Evolutionary conservation across 1,140 invertebrate genomes (phyloP).

Genomic region (Scaptomyza pallida): DNA sequence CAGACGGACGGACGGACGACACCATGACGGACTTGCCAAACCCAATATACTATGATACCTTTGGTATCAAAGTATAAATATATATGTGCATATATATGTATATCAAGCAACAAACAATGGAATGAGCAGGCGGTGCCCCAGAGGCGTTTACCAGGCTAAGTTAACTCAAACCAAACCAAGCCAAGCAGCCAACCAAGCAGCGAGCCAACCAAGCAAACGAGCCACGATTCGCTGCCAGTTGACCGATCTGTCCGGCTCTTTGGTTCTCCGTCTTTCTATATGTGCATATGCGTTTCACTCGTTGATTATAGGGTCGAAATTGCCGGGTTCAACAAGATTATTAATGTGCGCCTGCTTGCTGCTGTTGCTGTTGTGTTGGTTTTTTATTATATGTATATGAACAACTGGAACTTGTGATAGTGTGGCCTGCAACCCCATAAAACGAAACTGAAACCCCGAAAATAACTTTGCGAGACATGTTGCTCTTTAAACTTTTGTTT

Average conservation of each 20-base stretch:
- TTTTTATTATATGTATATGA: constrained; percentile 14
- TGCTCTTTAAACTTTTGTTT: constrained; percentile 51
- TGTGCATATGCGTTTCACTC: constrained; percentile 81
- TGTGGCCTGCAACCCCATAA: constrained; percentile 36
- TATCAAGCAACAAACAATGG: constrained; percentile 76
- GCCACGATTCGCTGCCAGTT: constrained; percentile 45
- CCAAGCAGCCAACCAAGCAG: constrained; percentile 29
- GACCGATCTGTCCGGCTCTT: constrained; percentile 16
- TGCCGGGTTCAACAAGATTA: constrained; percentile 81
- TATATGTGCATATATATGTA: no score
- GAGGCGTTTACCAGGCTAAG: constrained; percentile 73
- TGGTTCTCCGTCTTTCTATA: constrained; percentile 56
- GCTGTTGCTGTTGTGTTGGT: constrained; percentile 25
- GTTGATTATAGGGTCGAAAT: constrained; percentile 81
- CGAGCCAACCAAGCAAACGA: constrained; percentile 54
- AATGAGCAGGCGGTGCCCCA: constrained; percentile 76
- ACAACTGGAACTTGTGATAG: constrained; percentile 15
- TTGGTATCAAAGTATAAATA: no score
- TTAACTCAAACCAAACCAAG: constrained; percentile 21
- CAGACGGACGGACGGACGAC: no score
- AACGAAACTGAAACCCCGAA: constrained; percentile 37
- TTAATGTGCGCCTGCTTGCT: constrained; percentile 76
- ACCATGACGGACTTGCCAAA: no score
- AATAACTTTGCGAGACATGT: constrained; percentile 43
- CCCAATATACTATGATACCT: no score